Base-by-base conservation (phyloP, 2,797 vertebrate genomes). In the Ibycter americanus region DNA sequence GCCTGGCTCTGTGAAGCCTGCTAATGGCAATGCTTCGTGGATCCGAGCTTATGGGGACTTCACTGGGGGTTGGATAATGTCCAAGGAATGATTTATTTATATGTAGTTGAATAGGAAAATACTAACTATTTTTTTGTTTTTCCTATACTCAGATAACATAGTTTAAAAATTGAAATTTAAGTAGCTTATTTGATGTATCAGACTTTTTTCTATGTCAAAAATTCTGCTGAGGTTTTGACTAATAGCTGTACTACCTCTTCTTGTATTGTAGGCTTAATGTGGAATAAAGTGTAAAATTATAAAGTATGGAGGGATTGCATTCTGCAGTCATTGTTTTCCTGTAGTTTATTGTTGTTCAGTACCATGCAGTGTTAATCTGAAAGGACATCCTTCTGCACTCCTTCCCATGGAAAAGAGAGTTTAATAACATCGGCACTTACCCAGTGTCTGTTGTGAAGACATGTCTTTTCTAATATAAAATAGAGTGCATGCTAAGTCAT, bases 91-190 rank as follows among this genome's bases (percentile, higher is more conserved):
- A 40, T 74, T 55, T 27, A 5, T 83, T 85, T 74, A 21, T 40
- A 2, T 65, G 29, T 31, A 47, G 17, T 12, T 91, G 26, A 85
- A 38, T 8, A 74, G 20, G 36, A 56, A 73, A 79, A 56, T 29
- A 26, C 0, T 19, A 4, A 12, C 32, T 46, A 25, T 18, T 25
- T 32, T 44, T n/a, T 12, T 9, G 34, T 36, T 31, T 40, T 62
- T 23, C 31, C 44, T 27, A 6, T 47, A 15, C 1, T 0, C 19
- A 2, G 44, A 23, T 56, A 38, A 38, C 36, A 6, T 1, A 58
- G 56, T 9, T 52, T 46, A 81, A 73, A 59, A 47, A 36, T 38
- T 15, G 13, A 29, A 46, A 31, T 68, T 26, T 29, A 27, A n/a
- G 13, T 49, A 25, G 27, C 10, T 36, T 40, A 12, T 3, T 63